Evolutionary conservation across 2,888 invertebrate species (phyloP).

Genomic region (Luperina nickerlii): DNA sequence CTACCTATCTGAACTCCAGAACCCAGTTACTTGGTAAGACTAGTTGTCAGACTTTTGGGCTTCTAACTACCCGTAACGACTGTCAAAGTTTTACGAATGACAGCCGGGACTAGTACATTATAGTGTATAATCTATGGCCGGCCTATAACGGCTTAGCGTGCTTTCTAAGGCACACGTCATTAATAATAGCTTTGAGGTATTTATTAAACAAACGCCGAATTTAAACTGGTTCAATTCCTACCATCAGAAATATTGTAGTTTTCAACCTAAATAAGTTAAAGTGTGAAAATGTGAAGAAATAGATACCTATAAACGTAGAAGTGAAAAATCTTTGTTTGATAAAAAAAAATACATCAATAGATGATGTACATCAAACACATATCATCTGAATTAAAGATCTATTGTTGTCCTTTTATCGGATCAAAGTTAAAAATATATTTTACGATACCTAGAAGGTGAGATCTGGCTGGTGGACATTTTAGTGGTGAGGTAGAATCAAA

Average conservation of each 20-base stretch:
- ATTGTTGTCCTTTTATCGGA: neutral
- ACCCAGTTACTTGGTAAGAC: neutral
- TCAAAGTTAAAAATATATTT: neutral
- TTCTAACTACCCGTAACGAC: neutral
- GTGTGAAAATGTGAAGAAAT: neutral
- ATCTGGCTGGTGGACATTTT: too few relatives aligned
- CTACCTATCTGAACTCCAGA: neutral
- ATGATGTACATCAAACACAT: neutral
- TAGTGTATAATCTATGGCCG: neutral
- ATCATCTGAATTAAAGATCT: neutral
- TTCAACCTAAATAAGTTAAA: neutral
- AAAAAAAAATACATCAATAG: too few relatives aligned
- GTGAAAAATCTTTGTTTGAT: neutral
- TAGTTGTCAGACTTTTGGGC: neutral
- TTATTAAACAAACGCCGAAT: neutral
- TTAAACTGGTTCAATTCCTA: neutral
- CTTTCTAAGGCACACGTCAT: neutral
- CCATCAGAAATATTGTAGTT: neutral
- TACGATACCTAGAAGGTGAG: neutral
- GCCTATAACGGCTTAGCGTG: neutral
- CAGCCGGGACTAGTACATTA: neutral
- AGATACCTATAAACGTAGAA: neutral
- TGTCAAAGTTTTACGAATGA: neutral
- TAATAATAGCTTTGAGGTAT: neutral
- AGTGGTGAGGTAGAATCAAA: neutral